A percentile compares a stretch with the other conserved stretches of the same genome.
phyloP scores from a whole-genome alignment of 2,797 vertebrate species.

The Silurus lanzhouensis region DNA sequence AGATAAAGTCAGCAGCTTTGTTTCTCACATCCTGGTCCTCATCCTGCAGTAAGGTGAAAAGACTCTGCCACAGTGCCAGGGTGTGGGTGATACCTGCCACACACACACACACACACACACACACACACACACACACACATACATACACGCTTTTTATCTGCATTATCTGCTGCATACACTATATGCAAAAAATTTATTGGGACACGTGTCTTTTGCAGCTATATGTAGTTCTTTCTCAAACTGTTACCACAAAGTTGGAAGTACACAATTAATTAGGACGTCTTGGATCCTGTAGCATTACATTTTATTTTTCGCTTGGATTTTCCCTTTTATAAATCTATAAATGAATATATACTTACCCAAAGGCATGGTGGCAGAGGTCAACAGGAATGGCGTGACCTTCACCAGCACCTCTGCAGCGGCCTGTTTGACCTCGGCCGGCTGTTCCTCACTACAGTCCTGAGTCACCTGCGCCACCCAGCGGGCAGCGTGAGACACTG shows the following conservation, averaged over 20 bases:
- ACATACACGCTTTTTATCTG: neutral
- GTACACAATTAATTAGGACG: too few relatives aligned
- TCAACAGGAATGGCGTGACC: conserved; percentile 73
- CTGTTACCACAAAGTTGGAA: too few relatives aligned
- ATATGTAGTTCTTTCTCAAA: too few relatives aligned
- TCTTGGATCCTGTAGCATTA: too few relatives aligned
- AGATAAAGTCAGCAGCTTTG: conserved; percentile 80
- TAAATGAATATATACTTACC: conserved; percentile 73
- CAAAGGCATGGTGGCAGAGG: conserved; percentile 71
- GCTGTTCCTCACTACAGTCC: conserved; percentile 83
- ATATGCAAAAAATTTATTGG: too few relatives aligned
- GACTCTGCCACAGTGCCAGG: conserved; percentile 83
- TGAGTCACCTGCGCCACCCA: conserved; percentile 81
- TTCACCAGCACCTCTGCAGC: conserved; percentile 81
- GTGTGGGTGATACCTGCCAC: conserved; percentile 79
- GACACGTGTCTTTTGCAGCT: too few relatives aligned
- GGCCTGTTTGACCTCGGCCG: conserved; percentile 82
- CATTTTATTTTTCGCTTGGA: too few relatives aligned
- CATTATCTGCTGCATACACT: neutral
- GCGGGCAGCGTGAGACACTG: conserved; percentile 64
- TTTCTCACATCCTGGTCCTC: conserved; percentile 88
- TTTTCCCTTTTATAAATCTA: neutral
- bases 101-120: conserved; percentile 27
- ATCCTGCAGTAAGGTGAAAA: conserved; percentile 87
- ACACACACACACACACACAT: conserved; percentile 8